Evolutionary conservation across 2,888 invertebrate species (phyloP).

Genomic region (Mongoloraphidia duomilia): DNA sequence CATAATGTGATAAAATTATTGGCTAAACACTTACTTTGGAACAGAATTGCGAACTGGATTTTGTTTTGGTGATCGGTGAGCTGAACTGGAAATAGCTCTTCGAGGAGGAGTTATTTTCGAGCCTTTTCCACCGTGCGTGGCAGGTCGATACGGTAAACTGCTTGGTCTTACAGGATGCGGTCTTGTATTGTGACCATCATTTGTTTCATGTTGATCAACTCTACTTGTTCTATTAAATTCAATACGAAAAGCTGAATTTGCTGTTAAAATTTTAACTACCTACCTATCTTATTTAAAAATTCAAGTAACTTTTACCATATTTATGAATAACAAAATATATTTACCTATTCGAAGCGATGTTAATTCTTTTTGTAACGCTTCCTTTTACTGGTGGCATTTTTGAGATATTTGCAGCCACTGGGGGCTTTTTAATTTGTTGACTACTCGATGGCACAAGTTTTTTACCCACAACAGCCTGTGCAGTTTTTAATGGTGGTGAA

Average conservation of each 20-base stretch:
- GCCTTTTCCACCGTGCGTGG: constrained; percentile 19
- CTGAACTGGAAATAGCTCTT: constrained; percentile 53
- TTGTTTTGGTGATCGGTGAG: constrained; percentile 35
- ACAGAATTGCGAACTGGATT: constrained; percentile 13
- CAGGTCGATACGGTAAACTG: constrained; percentile 52
- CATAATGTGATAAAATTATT: neutral
- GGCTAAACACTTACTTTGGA: constrained; percentile 3
- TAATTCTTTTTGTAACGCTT: constrained; percentile 5
- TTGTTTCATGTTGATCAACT: constrained; percentile 39
- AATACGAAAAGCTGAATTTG: neutral
- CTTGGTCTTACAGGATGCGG: constrained; percentile 42
- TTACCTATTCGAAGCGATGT: constrained; percentile 8
- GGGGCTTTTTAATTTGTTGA: constrained; percentile 15
- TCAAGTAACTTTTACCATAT: no score
- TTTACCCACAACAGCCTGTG: no score
- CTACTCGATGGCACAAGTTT: no score
- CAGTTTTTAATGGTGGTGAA: constrained; percentile 18
- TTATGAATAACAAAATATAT: no score
- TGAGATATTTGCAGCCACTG: neutral
- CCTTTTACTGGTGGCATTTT: constrained; percentile 13
- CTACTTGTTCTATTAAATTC: constrained; percentile 37
- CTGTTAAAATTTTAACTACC: no score
- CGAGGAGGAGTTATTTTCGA: constrained; percentile 34
- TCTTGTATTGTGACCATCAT: constrained; percentile 21
- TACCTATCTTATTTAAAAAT: no score